Evolutionary conservation across 30 jellyfish, hydroid and myxozoan species (phyloP), one percentile per base, ranked within the genome.

Genomic region (Clytia hemisphaerica): DNA sequence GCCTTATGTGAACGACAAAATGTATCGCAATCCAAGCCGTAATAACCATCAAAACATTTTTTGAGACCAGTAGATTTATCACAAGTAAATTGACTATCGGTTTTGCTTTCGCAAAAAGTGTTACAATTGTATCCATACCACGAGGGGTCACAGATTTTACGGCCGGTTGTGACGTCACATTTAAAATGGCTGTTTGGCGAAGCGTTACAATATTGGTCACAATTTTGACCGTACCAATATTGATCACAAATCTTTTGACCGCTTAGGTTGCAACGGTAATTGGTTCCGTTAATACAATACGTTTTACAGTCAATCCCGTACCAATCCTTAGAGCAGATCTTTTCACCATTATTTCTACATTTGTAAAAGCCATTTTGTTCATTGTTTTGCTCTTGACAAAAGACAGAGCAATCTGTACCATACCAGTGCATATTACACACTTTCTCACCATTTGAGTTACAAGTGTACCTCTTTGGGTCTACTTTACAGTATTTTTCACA

Each of bases 71-170:
- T 37, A 37, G 26, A 30, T n/a, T 6, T 37, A 36, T 65, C 34
- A 48, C 78, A 65, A 0, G 62, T 34, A 16, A 7, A 65, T 6
- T 65, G 63, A 57, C 70, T 45, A 6, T 31, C 30, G 42, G 16
- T 31, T 10, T 22, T 22, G 12, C n/a, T 28, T 37, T 45, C 38
- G 44, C 78, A 65, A 45, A 29, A 65, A 6, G n/a, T 37, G 44
- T 65, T 44, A 48, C 78, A 65, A 19, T 65, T 22, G 0, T 16
- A 10, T 19, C 78, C 78, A 44, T 32, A 37, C 78, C 78, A 65
- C 37, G 6, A n/a, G 7, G 26, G 62, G 28, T 25, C 37, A 25
- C 78, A 65, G 14, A 36, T 32, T 45, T 65, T 65, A 18, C 44
- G 49, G 25, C 78, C 78, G 16, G 9, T 35, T n/a, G n/a, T n/a